Conservation (phyloP, 2,797 vertebrate species). For the Capromys pilorides region DNA sequence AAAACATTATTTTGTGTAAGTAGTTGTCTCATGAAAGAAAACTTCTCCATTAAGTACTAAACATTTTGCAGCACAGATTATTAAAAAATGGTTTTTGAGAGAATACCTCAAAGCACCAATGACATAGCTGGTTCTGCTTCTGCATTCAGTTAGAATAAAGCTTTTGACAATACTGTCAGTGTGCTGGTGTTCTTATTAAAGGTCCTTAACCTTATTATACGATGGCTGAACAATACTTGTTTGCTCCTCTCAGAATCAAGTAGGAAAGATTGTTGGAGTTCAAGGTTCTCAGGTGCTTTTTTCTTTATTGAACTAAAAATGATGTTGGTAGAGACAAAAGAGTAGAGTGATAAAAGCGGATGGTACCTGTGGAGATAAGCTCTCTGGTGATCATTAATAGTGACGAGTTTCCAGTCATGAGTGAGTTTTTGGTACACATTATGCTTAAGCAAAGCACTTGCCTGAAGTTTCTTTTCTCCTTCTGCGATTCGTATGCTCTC, state of each 20-base stretch:
- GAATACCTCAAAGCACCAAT: slow-evolving; percentile 34
- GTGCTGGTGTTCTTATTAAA: slow-evolving; percentile 67
- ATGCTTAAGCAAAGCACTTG: slow-evolving; percentile 65
- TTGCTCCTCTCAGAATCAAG: slow-evolving; percentile 53
- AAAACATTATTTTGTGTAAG: slow-evolving; percentile 53
- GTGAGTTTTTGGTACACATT: slow-evolving; percentile 37
- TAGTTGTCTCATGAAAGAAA: slow-evolving; percentile 55
- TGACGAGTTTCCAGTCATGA: not conserved
- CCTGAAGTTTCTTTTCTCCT: slow-evolving; percentile 13
- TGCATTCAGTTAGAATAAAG: slow-evolving; percentile 58
- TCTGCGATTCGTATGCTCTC: slow-evolving; percentile 40
- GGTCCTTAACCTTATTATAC: slow-evolving; percentile 60
- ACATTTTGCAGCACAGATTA: slow-evolving; percentile 58
- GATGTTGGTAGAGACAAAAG: slow-evolving; percentile 62
- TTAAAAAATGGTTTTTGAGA: slow-evolving; percentile 66
- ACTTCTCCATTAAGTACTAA: slow-evolving; percentile 66
- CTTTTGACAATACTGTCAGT: slow-evolving; percentile 36
- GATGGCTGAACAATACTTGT: slow-evolving; percentile 63
- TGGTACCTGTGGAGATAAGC: not conserved
- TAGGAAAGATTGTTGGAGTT: slow-evolving; percentile 57
- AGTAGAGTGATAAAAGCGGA: slow-evolving; percentile 45
- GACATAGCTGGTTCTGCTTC: not conserved
- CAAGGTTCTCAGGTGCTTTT: slow-evolving; percentile 73
- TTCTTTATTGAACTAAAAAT: slow-evolving; percentile 50
- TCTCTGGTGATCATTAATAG: slow-evolving; percentile 8